Percentiles rank a stretch among this genome's conserved stretches.
Conservation (phyloP, 1,140 invertebrate genomes). For the Caenorhabditis tropicalis region DNA sequence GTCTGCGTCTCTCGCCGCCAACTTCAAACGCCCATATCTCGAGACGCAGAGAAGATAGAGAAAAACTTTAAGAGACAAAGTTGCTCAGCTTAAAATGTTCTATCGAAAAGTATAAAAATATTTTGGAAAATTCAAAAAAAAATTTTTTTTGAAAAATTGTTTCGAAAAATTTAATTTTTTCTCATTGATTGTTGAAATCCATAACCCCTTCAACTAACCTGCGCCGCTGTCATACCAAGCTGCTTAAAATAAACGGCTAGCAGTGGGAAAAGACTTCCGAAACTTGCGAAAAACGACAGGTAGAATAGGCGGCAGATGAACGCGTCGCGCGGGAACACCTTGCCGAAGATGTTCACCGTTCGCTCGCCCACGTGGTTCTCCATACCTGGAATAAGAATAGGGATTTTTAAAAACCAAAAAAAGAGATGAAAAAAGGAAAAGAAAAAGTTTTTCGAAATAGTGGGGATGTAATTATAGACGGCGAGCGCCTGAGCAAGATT, state of each 20-base stretch:
- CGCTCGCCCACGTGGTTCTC: slow-evolving; percentile 51
- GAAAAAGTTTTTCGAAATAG: not conserved
- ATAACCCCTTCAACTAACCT: not conserved
- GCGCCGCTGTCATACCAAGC: slow-evolving; percentile 79
- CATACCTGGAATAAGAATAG: not conserved
- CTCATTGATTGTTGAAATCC: not conserved
- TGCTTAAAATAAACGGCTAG: slow-evolving; percentile 95
- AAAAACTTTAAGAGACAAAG: too few species aligned
- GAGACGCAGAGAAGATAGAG: too few species aligned
- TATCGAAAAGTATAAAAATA: too few species aligned
- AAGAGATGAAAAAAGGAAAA: not conserved
- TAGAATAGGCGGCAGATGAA: slow-evolving; percentile 94
- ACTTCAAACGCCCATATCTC: too few species aligned
- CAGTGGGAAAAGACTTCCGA: slow-evolving; percentile 94
- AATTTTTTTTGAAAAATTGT: too few species aligned
- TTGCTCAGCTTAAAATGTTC: too few species aligned
- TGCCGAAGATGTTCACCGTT: slow-evolving; percentile 63
- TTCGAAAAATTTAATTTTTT: too few species aligned
- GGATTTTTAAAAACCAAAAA: not conserved
- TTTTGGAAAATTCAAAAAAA: too few species aligned
- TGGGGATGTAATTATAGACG: slow-evolving; percentile 38
- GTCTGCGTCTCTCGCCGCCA: too few species aligned
- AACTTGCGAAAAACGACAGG: slow-evolving; percentile 99
- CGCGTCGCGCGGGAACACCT: slow-evolving; percentile 76
- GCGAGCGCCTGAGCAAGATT: too few species aligned